Conservation (phyloP, 2,888 invertebrate genomes). For the Xestia ashworthii region DNA sequence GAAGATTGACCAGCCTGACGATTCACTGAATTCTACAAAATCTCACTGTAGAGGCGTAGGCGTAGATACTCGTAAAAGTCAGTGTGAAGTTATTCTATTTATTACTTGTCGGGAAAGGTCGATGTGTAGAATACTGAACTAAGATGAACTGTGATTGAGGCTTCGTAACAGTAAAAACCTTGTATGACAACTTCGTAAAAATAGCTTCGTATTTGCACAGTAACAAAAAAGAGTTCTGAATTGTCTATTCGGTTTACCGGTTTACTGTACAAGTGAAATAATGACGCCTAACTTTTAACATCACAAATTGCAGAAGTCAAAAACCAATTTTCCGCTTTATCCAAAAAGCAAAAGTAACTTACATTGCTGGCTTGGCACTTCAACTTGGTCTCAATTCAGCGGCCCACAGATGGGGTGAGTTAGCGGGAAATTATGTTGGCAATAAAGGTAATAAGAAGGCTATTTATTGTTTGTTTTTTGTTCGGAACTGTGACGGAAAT, state of each 20-base stretch:
- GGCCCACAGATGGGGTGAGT: slow-evolving; percentile 55
- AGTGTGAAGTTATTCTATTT: slow-evolving; percentile 9
- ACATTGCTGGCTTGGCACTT: slow-evolving; percentile 37
- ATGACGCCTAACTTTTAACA: slow-evolving; percentile 4
- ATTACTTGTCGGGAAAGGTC: slow-evolving; percentile 12
- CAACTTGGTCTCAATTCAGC: slow-evolving; percentile 55
- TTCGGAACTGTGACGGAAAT: slow-evolving; percentile 54
- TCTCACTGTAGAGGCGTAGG: slow-evolving; percentile 7
- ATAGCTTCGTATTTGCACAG: neutral
- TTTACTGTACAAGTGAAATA: neutral
- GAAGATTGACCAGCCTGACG: slow-evolving; percentile 36
- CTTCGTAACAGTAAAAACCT: neutral
- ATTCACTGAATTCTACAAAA: slow-evolving; percentile 36
- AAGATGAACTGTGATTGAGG: slow-evolving; percentile 1
- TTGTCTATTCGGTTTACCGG: neutral
- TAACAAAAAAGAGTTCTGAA: neutral
- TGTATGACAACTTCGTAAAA: neutral
- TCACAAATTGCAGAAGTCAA: slow-evolving; percentile 23
- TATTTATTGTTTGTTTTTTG: slow-evolving; percentile 63
- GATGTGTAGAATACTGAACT: neutral
- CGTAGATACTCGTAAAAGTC: slow-evolving; percentile 5
- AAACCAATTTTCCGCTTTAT: slow-evolving; percentile 33
- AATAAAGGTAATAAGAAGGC: slow-evolving; percentile 74
- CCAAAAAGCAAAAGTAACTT: slow-evolving; percentile 40
- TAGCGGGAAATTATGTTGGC: slow-evolving; percentile 72